These are phyloP conservation scores for Euclidia mi DNA, from an alignment of 2,888 invertebrate species.

Conservation along the genomic window DNA sequence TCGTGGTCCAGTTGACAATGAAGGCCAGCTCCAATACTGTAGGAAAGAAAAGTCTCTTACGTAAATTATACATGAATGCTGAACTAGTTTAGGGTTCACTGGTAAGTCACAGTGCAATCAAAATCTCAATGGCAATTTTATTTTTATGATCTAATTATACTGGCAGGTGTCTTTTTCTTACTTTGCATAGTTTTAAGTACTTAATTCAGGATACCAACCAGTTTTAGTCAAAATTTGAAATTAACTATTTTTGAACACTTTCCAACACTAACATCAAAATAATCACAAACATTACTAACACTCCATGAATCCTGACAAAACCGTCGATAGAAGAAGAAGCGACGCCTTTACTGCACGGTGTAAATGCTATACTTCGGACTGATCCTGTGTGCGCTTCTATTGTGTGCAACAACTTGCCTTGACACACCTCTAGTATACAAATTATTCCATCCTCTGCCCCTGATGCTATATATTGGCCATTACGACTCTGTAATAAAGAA, in stretches of 20 bases:
- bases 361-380: slow-evolving; percentile 96
- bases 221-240: no score
- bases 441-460: slow-evolving; percentile 98
- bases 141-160: no score
- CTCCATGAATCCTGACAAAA: slow-evolving; percentile 97
- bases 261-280: no score
- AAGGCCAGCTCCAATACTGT: slow-evolving; percentile 95
- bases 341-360: slow-evolving; percentile 96
- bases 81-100: no score
- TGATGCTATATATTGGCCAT: slow-evolving; percentile 97
- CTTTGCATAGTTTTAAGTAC: no score
- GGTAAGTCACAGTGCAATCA: no score
- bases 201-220: no score
- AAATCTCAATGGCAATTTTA: no score
- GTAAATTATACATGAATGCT: no score
- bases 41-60: slow-evolving; percentile 58
- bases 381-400: slow-evolving; percentile 98
- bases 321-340: slow-evolving; percentile 98
- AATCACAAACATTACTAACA: slow-evolving; percentile 91
- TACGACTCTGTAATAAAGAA: slow-evolving; percentile 93
- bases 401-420: slow-evolving; percentile 96
- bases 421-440: slow-evolving; percentile 96
- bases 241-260: no score
- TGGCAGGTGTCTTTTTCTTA: no score
- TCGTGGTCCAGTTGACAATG: slow-evolving; percentile 96